These are phyloP conservation scores for Sebastes wilsoni DNA, from an alignment of 2,797 vertebrate genomes.

Conservation along the genomic window DNA sequence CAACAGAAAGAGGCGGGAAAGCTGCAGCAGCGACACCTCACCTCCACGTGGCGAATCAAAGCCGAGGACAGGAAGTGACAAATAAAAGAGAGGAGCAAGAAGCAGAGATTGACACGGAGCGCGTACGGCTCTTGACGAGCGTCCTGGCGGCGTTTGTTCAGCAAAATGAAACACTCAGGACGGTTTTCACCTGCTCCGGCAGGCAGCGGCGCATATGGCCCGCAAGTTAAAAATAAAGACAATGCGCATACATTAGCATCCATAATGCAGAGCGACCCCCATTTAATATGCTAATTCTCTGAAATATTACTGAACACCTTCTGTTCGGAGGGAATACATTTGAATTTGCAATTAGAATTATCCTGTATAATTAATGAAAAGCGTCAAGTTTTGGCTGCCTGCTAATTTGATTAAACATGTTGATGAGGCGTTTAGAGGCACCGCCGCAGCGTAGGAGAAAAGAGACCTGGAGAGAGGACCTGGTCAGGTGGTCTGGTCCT, in stretches of 20 bases:
- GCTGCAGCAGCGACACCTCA: slow-evolving; percentile 41
- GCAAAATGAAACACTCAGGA: slow-evolving; percentile 83
- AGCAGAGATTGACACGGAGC: slow-evolving; percentile 70
- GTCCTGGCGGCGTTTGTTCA: slow-evolving; percentile 75
- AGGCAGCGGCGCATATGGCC: slow-evolving; percentile 89
- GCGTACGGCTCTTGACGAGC: slow-evolving; percentile 64
- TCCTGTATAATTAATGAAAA: slow-evolving; percentile 99
- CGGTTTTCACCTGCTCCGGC: slow-evolving; percentile 84
- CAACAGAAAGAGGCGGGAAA: slow-evolving; percentile 1
- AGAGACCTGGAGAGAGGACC: neutral
- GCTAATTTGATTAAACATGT: slow-evolving; percentile 97
- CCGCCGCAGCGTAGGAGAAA: slow-evolving; percentile 66
- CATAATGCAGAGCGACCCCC: slow-evolving; percentile 89
- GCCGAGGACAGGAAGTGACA: slow-evolving; percentile 13
- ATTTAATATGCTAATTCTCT: slow-evolving; percentile 97
- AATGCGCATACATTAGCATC: slow-evolving; percentile 95
- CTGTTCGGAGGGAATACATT: slow-evolving; percentile 95
- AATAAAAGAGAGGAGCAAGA: neutral
- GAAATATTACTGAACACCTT: slow-evolving; percentile 96
- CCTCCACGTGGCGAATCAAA: slow-evolving; percentile 65
- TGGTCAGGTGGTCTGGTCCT: neutral
- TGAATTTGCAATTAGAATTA: slow-evolving; percentile 97
- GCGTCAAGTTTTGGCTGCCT: slow-evolving; percentile 92
- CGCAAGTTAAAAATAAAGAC: slow-evolving; percentile 94
- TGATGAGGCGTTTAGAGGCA: slow-evolving; percentile 91